Percentiles rank a stretch among this genome's conserved stretches.
Evolutionary conservation across 2,113 vertebrate species (phyloP).

Genomic region (Microtus oregoni): DNA sequence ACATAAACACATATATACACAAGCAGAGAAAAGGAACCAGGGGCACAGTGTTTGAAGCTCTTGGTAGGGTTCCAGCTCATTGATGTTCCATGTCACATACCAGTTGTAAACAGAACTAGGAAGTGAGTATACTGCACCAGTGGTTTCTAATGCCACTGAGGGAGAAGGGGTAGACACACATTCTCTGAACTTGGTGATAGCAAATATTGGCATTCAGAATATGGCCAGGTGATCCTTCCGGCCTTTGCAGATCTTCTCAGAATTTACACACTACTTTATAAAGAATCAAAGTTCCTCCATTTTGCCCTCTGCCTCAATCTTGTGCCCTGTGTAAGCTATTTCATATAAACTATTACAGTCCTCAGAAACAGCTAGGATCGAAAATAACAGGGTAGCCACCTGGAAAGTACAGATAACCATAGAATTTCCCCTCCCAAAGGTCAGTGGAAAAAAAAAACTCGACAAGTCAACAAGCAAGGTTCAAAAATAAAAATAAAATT

Average conservation of each 20-base stretch:
- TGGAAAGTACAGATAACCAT: too few species aligned
- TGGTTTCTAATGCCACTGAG: neutral
- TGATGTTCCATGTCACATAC: neutral
- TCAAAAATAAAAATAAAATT: too few species aligned
- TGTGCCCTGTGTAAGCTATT: too few species aligned
- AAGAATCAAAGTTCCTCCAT: too few species aligned
- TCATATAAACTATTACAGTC: too few species aligned
- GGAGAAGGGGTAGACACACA: neutral
- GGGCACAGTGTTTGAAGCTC: neutral
- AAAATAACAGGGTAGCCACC: too few species aligned
- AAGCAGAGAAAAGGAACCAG: neutral
- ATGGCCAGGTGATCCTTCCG: neutral
- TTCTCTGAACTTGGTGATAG: neutral
- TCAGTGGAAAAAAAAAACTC: too few species aligned
- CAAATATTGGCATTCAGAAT: neutral
- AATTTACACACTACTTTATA: neutral
- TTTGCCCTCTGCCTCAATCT: too few species aligned
- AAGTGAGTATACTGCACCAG: neutral
- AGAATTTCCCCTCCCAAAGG: too few species aligned
- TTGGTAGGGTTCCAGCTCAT: neutral
- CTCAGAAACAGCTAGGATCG: too few species aligned
- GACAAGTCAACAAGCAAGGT: too few species aligned
- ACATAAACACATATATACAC: accelerated
- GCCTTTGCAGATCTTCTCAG: neutral
- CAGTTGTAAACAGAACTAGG: accelerated